A percentile compares a stretch with the other conserved stretches of the same genome.
Conservation (phyloP, 2,888 invertebrate genomes). For the Rhingia campestris region DNA sequence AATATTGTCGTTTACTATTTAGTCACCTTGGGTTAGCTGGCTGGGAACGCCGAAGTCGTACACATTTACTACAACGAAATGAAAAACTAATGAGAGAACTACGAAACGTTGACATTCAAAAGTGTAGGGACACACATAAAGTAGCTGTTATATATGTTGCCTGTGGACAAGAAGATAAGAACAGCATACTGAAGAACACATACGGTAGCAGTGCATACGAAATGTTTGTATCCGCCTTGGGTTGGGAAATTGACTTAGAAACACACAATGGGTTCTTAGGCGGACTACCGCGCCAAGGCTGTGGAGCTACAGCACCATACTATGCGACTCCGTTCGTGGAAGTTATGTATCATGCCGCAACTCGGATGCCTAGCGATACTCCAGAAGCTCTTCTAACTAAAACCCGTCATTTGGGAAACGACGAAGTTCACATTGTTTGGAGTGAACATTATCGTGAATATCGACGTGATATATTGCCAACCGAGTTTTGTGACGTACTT, state of each 20-base stretch:
- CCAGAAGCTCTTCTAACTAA: constrained; percentile 94
- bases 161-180: constrained; percentile 98
- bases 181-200: constrained; percentile 93
- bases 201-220: constrained; percentile 97
- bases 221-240: constrained; percentile 87
- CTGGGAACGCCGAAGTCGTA: constrained; percentile 92
- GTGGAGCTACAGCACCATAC: constrained; percentile 96
- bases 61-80: constrained; percentile 93
- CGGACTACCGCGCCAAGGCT: constrained; percentile 94
- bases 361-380: constrained; percentile 96
- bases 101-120: constrained; percentile 95
- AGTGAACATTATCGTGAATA: constrained; percentile 98
- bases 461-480: constrained; percentile 97
- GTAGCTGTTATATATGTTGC: constrained; percentile 99
- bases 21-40: constrained; percentile 95
- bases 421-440: constrained; percentile 99
- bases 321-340: constrained; percentile 96
- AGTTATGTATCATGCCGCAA: constrained; percentile 97
- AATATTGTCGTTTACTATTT: constrained; percentile 93
- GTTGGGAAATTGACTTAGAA: constrained; percentile 93
- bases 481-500: constrained; percentile 99
- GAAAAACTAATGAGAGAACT: constrained; percentile 95
- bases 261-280: constrained; percentile 97
- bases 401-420: constrained; percentile 98
- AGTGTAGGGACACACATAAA: constrained; percentile 96